A percentile compares a stretch with the other conserved stretches of the same genome.
These are phyloP conservation scores for Caenorhabditis angaria DNA, from an alignment of 2,888 invertebrate genomes.

Conservation along the genomic window DNA sequence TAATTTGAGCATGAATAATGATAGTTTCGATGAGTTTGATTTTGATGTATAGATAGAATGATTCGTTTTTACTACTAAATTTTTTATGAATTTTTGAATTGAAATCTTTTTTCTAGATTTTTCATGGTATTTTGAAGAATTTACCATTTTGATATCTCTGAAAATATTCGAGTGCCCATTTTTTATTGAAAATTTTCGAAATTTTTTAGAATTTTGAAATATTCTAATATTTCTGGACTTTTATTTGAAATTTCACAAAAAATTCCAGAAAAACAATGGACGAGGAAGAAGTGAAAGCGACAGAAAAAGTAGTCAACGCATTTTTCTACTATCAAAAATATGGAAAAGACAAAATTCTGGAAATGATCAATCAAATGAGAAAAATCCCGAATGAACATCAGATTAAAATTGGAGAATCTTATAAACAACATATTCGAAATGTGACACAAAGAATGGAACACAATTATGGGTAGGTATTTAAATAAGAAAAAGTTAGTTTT, in stretches of 20 bases:
- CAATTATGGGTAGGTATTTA: constrained; percentile 45
- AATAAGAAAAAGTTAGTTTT: not conserved
- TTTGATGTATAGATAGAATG: constrained; percentile 22
- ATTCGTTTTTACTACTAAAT: not conserved
- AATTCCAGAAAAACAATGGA: not conserved
- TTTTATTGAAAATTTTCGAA: not conserved
- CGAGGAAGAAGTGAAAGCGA: constrained; percentile 45
- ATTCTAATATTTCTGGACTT: not conserved
- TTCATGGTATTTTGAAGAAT: no score
- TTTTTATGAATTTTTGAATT: not conserved
- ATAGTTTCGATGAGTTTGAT: constrained; percentile 41
- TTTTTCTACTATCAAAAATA: constrained; percentile 56
- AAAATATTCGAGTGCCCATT: no score
- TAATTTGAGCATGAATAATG: constrained; percentile 11
- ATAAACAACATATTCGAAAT: constrained; percentile 36
- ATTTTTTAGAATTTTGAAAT: constrained; percentile 7
- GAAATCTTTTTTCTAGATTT: no score
- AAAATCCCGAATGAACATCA: not conserved
- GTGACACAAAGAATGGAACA: constrained; percentile 36
- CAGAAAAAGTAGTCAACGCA: constrained; percentile 64
- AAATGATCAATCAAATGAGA: constrained; percentile 30
- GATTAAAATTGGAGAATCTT: constrained; percentile 26
- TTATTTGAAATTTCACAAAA: not conserved
- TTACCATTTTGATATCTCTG: no score
- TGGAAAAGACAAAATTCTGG: constrained; percentile 45